Percentiles rank a stretch among this genome's conserved stretches.
phyloP scores from a whole-genome alignment of 2,113 vertebrate species.

The Pseudonaja textilis region DNA sequence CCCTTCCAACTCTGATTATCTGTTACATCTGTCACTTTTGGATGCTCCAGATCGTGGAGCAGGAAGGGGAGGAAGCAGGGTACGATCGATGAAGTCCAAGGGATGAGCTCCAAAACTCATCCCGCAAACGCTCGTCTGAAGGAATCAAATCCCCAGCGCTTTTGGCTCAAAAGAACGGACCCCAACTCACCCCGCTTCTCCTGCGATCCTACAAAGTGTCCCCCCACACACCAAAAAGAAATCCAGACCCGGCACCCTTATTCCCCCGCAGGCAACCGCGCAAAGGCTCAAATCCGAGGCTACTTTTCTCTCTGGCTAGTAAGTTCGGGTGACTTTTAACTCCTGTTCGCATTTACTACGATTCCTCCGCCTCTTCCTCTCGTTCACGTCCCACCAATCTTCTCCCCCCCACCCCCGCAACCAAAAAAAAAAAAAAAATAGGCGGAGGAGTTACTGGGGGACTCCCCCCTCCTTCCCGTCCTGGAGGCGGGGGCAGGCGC shows the following conservation, averaged over 20 bases:
- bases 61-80: not conserved
- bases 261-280: not conserved
- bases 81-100: not conserved
- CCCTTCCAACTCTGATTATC: too few relatives aligned
- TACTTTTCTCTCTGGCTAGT: not conserved
- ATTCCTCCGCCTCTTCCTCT: not conserved
- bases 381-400: not conserved
- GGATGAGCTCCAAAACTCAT: not conserved
- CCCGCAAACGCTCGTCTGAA: not conserved
- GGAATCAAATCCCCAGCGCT: not conserved
- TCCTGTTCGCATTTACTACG: not conserved
- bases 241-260: not conserved
- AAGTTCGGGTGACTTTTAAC: not conserved
- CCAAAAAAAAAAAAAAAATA: not conserved
- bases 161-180: not conserved
- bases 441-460: not conserved
- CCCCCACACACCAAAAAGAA: not conserved
- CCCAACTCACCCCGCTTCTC: not conserved
- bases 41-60: not conserved
- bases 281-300: not conserved
- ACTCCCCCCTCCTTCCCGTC: not conserved
- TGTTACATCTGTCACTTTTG: not conserved
- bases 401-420: not conserved
- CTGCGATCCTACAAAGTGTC: not conserved
- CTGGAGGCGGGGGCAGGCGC: conserved; percentile 22